Conservation (phyloP, 1,140 invertebrate species). For the Meloidogyne chitwoodi region DNA sequence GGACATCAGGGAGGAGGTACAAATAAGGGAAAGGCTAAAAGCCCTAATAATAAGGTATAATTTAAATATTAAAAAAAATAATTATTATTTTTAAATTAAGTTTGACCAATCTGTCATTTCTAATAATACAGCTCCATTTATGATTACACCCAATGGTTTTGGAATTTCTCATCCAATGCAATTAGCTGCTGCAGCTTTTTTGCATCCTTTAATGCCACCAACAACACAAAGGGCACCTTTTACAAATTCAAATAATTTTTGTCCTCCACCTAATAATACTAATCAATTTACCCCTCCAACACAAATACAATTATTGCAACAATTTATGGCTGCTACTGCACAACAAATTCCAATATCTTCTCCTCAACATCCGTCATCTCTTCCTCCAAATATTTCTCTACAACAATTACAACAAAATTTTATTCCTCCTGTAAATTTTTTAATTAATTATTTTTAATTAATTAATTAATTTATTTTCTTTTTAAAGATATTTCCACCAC, state of each 20-base stretch:
- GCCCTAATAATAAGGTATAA: background rate
- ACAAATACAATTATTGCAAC: background rate
- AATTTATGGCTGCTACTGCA: background rate
- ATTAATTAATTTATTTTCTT: background rate
- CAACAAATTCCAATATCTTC: background rate
- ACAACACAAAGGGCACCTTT: background rate
- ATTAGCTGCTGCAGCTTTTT: background rate
- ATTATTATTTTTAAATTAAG: background rate
- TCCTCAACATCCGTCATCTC: too few species aligned
- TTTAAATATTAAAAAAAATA: background rate
- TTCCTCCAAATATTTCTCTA: background rate
- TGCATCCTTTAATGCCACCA: background rate
- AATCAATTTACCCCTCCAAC: background rate
- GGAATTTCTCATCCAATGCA: background rate
- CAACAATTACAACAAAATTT: background rate
- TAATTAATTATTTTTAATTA: background rate
- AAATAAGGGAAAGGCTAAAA: conserved; percentile 1
- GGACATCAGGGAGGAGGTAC: background rate
- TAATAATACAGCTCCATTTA: background rate
- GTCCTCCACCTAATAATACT: background rate
- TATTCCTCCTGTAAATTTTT: background rate
- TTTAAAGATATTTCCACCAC: background rate
- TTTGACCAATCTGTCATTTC: background rate
- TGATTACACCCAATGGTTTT: background rate
- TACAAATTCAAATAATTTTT: background rate